phyloP scores from a whole-genome alignment of 2,888 invertebrate species.

The Petrolisthes cinctipes region DNA sequence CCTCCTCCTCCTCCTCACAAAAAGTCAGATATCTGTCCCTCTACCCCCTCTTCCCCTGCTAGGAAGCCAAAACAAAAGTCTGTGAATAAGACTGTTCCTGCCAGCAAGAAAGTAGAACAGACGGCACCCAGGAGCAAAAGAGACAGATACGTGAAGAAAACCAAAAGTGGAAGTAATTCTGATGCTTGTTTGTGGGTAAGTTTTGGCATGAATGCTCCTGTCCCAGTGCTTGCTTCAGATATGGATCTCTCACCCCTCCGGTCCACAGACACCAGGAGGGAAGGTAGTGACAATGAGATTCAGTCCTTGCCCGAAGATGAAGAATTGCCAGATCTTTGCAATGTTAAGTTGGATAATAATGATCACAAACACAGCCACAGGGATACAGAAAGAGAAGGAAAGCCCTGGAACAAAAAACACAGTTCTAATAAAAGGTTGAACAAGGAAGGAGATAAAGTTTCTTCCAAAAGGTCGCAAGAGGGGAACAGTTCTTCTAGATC shows the following conservation, averaged over 20 bases:
- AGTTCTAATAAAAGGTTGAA: too few species aligned
- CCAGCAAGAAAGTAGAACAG: not conserved
- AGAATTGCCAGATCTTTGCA: not conserved
- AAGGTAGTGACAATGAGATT: not conserved
- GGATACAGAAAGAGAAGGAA: too few species aligned
- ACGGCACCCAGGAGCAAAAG: constrained; percentile 20
- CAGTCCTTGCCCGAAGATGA: not conserved
- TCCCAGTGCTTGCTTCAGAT: constrained; percentile 35
- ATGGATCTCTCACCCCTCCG: constrained; percentile 23
- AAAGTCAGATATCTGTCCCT: not conserved
- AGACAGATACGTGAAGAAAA: constrained; percentile 37
- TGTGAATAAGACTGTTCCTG: not conserved
- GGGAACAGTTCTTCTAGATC: too few species aligned
- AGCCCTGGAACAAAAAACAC: too few species aligned
- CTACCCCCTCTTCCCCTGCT: not conserved
- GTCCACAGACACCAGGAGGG: not conserved
- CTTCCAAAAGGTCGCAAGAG: too few species aligned
- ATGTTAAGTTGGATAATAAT: not conserved
- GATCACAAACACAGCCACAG: too few species aligned
- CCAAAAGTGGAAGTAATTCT: constrained; percentile 26
- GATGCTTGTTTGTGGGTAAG: constrained; percentile 51
- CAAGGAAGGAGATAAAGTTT: too few species aligned
- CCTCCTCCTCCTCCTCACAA: not conserved
- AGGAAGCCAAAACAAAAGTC: not conserved
- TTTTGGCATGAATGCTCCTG: constrained; percentile 44